phyloP scores from a whole-genome alignment of 2,113 vertebrate species.

The Clarias gariepinus region DNA sequence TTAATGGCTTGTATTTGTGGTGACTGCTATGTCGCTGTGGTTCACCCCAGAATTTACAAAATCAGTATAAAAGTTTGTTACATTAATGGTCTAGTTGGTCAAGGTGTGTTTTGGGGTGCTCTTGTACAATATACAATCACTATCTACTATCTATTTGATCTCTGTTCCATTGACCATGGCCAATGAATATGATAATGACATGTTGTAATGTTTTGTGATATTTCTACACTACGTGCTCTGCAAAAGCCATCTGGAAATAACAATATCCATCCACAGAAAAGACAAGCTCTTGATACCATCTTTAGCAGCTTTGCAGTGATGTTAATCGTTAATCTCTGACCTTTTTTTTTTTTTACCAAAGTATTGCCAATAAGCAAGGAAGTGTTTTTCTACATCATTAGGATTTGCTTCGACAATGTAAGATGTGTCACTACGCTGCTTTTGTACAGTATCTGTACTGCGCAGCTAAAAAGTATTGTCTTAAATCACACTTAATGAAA shows the following conservation, averaged over 20 bases:
- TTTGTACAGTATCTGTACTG: neutral
- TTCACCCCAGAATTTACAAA: slow-evolving; percentile 45
- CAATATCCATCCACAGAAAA: slow-evolving; percentile 43
- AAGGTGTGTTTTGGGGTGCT: neutral
- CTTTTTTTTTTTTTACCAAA: too few relatives aligned
- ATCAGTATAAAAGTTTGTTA: neutral
- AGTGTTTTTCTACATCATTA: neutral
- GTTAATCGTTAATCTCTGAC: too few relatives aligned
- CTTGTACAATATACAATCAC: too few relatives aligned
- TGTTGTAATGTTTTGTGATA: slow-evolving; percentile 30
- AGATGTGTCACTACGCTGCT: neutral
- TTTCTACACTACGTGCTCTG: slow-evolving; percentile 22
- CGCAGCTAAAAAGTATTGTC: neutral
- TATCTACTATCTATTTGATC: neutral
- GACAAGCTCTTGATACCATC: too few relatives aligned
- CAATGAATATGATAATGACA: neutral
- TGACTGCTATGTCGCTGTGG: slow-evolving; percentile 47
- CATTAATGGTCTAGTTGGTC: neutral
- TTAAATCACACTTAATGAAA: neutral
- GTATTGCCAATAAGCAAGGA: neutral
- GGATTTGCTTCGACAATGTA: neutral
- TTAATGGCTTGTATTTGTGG: slow-evolving; percentile 47
- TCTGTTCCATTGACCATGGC: slow-evolving; percentile 3
- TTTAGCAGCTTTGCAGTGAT: too few relatives aligned
- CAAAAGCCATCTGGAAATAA: slow-evolving; percentile 38